Evolutionary conservation across 2,797 vertebrate genomes (phyloP), one percentile per base, ranked within the genome.

Genomic region (Molossus alvarezi): DNA sequence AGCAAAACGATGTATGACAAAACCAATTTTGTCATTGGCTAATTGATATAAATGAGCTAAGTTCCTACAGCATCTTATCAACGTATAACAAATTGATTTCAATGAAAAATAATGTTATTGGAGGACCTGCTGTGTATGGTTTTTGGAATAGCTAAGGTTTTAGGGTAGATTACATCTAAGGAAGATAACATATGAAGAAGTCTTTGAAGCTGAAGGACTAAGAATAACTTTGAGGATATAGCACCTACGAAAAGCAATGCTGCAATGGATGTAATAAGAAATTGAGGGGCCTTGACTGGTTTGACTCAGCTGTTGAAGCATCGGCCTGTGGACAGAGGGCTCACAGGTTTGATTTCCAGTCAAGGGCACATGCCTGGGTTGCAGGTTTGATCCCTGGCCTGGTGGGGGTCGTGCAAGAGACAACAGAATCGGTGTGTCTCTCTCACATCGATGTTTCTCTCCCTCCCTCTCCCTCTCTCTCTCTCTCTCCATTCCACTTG

Each of bases 141-240:
- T 88, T 82, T 65, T 37, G 58, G 17, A 87, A 21, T 57, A 81
- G n/a, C 10, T 15, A 18, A 83, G 71, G 64, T 62, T 65, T 91
- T 90, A 64, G 53, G 77, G 75, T 55, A 87, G 55, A 72, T 67
- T 58, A 1, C 23, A 45, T 60, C 81, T 73, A 45, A 67, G 53
- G 20, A 85, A 91, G 80, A 73, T 51, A 72, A 48, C n/a, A 20
- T 23, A n/a, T 20, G 45, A 33, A 92, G 62, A 84, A 14, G 13
- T 17, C 45, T 89, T 29, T 88, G 72, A 79, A 77, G 27, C 9
- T 91, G 76, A 81, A 85, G 65, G n/a, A 27, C 62, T 87, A 67
- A 91, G 85, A 62, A 57, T 72, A 33, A 58, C 55, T 20, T 73
- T 83, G 62, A 95, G 67, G 45, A 8, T 57, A 53, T 21, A 57